Conservation (phyloP, 2,888 invertebrate genomes). For the Pocota personata region DNA sequence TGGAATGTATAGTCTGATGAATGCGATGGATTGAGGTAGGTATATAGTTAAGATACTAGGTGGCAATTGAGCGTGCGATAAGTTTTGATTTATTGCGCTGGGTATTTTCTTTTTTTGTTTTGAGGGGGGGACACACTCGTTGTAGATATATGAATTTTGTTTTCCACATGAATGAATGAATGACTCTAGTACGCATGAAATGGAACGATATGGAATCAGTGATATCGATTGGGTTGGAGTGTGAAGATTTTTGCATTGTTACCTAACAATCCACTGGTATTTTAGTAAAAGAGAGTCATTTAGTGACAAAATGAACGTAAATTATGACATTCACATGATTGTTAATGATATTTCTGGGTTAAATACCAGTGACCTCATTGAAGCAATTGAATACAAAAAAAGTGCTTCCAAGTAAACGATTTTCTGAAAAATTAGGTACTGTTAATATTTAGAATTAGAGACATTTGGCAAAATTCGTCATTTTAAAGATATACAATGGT, state of each 20-base stretch:
- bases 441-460: too few species aligned
- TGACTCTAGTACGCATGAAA: slow-evolving; percentile 13
- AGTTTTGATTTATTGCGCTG: slow-evolving; percentile 44
- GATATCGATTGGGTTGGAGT: slow-evolving; percentile 21
- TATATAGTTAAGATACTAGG: slow-evolving; percentile 38
- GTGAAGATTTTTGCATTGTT: slow-evolving; percentile 8
- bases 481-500: too few species aligned
- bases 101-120: too few species aligned
- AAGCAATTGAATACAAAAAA: too few species aligned
- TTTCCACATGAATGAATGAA: slow-evolving; percentile 19
- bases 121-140: not conserved
- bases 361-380: too few species aligned
- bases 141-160: not conserved
- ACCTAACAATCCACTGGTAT: not conserved
- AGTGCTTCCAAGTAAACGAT: too few species aligned
- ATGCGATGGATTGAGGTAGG: slow-evolving; percentile 64
- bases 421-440: too few species aligned
- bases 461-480: too few species aligned
- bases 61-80: slow-evolving; percentile 46
- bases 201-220: slow-evolving; percentile 23
- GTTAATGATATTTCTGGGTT: too few species aligned
- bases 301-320: not conserved
- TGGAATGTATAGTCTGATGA: slow-evolving; percentile 59
- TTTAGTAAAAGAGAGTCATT: not conserved
- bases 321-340: not conserved